Percentiles rank a stretch among this genome's conserved stretches.
These are phyloP conservation scores for Narcine bancroftii DNA, from an alignment of 2,113 vertebrate species.

Conservation along the genomic window DNA sequence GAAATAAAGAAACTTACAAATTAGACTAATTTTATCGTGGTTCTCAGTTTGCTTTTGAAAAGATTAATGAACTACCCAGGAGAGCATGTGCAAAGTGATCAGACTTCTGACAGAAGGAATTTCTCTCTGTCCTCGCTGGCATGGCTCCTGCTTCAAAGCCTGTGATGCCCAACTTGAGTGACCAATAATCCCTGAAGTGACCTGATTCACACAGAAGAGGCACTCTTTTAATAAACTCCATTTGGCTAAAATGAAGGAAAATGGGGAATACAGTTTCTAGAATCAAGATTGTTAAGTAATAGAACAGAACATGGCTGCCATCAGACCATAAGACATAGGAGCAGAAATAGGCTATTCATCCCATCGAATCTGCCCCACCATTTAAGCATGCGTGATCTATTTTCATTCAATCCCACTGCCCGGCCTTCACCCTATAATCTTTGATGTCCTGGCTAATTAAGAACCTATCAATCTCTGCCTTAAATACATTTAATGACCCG, in stretches of 20 bases:
- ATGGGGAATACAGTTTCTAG: neutral
- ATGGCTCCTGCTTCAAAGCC: neutral
- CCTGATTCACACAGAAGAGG: neutral
- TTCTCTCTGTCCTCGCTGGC: neutral
- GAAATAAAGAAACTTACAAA: neutral
- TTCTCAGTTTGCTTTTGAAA: neutral
- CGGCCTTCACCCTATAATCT: no score
- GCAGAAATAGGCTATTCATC: no score
- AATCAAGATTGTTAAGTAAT: no score
- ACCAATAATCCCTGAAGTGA: neutral
- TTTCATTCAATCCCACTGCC: no score
- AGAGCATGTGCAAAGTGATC: neutral
- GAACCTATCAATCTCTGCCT: no score
- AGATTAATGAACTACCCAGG: neutral
- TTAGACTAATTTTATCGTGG: neutral
- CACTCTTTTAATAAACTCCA: neutral
- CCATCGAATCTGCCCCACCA: no score
- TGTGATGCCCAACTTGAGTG: neutral
- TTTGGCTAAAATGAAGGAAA: neutral
- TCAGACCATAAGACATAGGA: no score
- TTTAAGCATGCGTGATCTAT: no score
- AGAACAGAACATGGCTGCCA: no score
- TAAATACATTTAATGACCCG: no score
- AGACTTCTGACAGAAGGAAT: neutral
- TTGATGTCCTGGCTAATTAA: no score